Conservation (phyloP, 2,113 vertebrate species). For the Nothocercus julius region DNA sequence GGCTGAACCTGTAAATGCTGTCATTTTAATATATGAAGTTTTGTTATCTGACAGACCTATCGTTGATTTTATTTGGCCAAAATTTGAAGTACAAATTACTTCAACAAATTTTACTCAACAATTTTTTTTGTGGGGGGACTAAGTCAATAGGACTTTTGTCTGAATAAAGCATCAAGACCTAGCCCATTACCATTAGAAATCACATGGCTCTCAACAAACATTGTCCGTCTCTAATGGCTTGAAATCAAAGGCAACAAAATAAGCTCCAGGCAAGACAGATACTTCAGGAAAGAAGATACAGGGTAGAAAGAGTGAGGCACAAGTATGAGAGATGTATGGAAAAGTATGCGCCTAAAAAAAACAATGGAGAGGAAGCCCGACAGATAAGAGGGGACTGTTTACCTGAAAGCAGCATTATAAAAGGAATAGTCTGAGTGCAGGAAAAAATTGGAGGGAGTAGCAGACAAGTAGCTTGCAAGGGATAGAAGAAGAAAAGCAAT, state of each 20-base stretch:
- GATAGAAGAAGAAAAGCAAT: conserved; percentile 5
- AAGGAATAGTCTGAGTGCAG: conserved; percentile 19
- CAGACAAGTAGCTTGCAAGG: conserved; percentile 28
- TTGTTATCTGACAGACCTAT: not conserved
- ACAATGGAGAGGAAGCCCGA: conserved; percentile 26
- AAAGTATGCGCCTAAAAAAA: conserved; percentile 53
- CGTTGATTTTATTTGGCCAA: not conserved
- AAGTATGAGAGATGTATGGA: conserved; percentile 39
- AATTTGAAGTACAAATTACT: not conserved
- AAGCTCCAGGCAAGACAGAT: conserved; percentile 62
- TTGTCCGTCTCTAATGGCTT: conserved; percentile 52
- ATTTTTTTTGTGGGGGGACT: not conserved
- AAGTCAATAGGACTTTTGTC: not conserved
- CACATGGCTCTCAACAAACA: conserved; percentile 49
- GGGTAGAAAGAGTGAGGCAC: conserved; percentile 30
- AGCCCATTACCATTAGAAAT: conserved; percentile 38
- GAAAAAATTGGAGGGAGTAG: conserved; percentile 42
- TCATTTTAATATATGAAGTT: not conserved
- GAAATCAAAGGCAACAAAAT: conserved; percentile 70
- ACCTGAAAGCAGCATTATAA: conserved; percentile 12
- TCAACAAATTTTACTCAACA: not conserved
- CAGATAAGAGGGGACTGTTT: conserved; percentile 54
- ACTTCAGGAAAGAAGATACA: conserved; percentile 37
- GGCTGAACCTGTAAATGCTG: not conserved
- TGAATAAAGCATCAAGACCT: not conserved